phyloP scores from a whole-genome alignment of 2,888 invertebrate genomes.

The Parnassius glacialis region DNA sequence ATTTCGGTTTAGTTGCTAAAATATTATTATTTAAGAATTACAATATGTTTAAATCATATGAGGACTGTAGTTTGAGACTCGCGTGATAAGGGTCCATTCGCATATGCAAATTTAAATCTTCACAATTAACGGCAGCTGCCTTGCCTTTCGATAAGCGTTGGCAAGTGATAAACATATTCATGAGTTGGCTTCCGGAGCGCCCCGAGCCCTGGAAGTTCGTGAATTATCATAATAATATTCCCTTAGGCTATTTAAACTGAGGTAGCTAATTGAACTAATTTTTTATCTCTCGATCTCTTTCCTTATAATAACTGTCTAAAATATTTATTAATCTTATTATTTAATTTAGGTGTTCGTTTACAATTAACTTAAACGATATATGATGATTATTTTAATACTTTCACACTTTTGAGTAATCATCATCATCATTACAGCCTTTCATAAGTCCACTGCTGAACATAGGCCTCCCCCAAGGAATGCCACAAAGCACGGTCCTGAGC shows the following conservation, averaged over 20 bases:
- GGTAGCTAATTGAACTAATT: conserved; percentile 28
- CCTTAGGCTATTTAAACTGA: conserved; percentile 34
- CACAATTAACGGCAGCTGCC: conserved; percentile 58
- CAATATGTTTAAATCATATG: not conserved
- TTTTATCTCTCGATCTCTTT: conserved; percentile 1
- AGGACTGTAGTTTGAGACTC: conserved; percentile 29
- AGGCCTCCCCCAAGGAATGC: no score
- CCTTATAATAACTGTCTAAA: not conserved
- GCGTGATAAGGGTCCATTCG: conserved; percentile 49
- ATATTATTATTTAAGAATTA: not conserved
- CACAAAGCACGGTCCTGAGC: no score
- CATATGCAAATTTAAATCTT: conserved; percentile 63
- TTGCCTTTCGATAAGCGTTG: conserved; percentile 34
- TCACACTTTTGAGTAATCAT: no score
- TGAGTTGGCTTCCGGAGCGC: conserved; percentile 36
- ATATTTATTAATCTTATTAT: no score
- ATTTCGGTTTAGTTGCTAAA: not conserved
- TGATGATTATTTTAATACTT: no score
- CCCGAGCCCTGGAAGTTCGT: conserved; percentile 23
- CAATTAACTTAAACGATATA: no score
- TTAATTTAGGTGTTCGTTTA: no score
- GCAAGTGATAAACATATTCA: conserved; percentile 53
- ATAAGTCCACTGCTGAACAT: no score
- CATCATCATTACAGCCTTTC: no score
- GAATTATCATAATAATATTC: conserved; percentile 31